Conservation (phyloP, 2,113 vertebrate species). For the Synodontis membranacea region DNA sequence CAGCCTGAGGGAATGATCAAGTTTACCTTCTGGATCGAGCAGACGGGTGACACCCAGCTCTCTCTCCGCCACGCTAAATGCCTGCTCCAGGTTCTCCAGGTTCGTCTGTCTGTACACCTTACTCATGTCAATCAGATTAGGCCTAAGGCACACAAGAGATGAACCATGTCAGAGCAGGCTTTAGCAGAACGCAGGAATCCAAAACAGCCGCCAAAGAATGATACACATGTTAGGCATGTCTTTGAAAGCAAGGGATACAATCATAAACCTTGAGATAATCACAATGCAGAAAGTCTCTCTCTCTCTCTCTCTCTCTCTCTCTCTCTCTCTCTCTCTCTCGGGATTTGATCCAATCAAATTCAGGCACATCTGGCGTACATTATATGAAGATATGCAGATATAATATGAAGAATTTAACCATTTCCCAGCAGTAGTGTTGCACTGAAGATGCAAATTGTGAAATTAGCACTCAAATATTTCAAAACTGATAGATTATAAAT, state of each 20-base stretch:
- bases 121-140: conserved; percentile 86
- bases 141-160: conserved; percentile 68
- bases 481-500: neutral
- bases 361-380: neutral
- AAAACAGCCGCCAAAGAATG: neutral
- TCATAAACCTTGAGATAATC: neutral
- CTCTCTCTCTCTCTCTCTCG: neutral
- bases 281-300: neutral
- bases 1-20: conserved; percentile 1
- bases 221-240: neutral
- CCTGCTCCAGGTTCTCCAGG: conserved; percentile 93
- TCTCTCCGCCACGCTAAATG: conserved; percentile 87
- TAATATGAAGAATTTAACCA: neutral
- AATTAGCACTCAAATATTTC: neutral
- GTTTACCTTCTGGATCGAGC: conserved; percentile 89
- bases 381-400: no score
- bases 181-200: neutral
- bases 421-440: neutral
- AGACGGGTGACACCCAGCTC: conserved; percentile 90
- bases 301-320: neutral
- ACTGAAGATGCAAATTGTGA: neutral
- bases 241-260: neutral
- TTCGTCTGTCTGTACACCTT: conserved; percentile 86
- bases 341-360: neutral
- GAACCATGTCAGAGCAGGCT: conserved; percentile 15